phyloP scores from a whole-genome alignment of 2,113 vertebrate genomes.

The Steatornis caripensis region DNA sequence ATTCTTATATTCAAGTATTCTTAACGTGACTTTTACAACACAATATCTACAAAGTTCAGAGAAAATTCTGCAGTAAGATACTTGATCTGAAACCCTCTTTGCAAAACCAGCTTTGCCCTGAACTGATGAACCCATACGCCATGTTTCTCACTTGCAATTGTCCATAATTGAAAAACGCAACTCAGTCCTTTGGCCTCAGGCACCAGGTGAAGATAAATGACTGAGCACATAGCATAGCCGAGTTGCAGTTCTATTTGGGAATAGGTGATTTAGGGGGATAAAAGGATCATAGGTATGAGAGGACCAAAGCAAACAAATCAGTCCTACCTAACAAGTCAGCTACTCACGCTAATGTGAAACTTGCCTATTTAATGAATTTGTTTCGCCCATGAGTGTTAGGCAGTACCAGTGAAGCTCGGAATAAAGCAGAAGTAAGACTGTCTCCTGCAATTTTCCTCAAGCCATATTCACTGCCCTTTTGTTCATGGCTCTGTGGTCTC shows the following conservation, averaged over 20 bases:
- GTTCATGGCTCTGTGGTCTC: neutral
- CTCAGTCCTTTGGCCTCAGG: neutral
- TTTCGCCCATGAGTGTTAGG: neutral
- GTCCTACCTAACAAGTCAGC: neutral
- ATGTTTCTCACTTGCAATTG: neutral
- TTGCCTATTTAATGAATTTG: neutral
- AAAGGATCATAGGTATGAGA: fast-evolving
- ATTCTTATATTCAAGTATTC: neutral
- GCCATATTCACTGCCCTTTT: neutral
- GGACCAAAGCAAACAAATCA: neutral
- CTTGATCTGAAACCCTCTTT: neutral
- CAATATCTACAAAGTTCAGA: neutral
- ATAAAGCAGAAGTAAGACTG: neutral
- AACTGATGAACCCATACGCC: neutral
- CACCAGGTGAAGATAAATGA: neutral
- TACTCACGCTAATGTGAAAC: neutral
- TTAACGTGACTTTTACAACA: neutral
- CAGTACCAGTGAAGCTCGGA: neutral
- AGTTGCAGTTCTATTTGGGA: neutral
- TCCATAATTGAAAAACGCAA: neutral
- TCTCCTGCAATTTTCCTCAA: neutral
- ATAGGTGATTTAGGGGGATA: neutral
- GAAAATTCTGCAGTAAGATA: neutral
- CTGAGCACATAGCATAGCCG: neutral
- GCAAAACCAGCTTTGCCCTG: neutral